Evolutionary conservation across 2,888 invertebrate genomes (phyloP).

Genomic region (Beris morrisii): DNA sequence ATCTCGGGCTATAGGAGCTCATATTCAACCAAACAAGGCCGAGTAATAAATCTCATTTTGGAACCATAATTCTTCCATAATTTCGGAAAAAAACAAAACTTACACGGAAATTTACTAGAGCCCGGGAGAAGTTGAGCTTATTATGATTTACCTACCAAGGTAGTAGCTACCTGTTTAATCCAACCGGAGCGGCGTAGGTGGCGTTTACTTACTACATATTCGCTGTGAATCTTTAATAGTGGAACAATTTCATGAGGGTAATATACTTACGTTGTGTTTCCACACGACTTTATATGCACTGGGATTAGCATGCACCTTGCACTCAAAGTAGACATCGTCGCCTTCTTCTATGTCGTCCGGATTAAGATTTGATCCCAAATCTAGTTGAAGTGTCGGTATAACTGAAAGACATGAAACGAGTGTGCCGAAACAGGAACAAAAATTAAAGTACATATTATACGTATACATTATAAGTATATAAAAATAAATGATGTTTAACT

Average conservation of each 20-base stretch:
- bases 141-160: no score
- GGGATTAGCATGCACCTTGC: constrained; percentile 77
- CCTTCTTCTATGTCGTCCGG: constrained; percentile 79
- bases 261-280: constrained; percentile 75
- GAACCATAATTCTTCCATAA: constrained; percentile 16
- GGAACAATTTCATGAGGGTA: no score
- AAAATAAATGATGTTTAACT: constrained; percentile 1
- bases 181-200: no score
- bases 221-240: no score
- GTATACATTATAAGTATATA: no score
- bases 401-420: constrained; percentile 55
- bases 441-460: no score
- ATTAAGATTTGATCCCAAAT: constrained; percentile 74
- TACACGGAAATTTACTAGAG: no score
- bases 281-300: constrained; percentile 77
- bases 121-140: no score
- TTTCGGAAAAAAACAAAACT: constrained; percentile 12
- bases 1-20: constrained; percentile 3
- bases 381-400: constrained; percentile 69
- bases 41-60: constrained; percentile 15
- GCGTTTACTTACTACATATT: no score
- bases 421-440: no score
- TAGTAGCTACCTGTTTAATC: no score
- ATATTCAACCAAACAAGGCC: background rate
- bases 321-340: constrained; percentile 79